A percentile compares a stretch with the other conserved stretches of the same genome.
phyloP scores from a whole-genome alignment of 2,797 vertebrate genomes.

The Ptychobarbus kaznakovi region DNA sequence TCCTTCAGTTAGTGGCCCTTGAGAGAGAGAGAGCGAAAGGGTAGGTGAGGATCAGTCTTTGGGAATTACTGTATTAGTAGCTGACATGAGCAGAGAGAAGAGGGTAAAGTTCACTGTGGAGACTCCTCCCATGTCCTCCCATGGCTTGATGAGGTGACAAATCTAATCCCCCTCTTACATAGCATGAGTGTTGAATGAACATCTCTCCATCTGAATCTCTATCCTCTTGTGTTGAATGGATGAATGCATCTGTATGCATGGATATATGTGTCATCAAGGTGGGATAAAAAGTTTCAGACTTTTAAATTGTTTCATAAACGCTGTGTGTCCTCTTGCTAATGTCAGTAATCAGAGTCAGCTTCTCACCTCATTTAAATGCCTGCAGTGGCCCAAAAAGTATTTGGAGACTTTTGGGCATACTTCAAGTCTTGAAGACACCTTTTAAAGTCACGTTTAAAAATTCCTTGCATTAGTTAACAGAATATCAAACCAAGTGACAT shows the following conservation, averaged over 20 bases:
- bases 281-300: conserved; percentile 29
- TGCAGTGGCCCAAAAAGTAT: not conserved
- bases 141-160: conserved; percentile 49
- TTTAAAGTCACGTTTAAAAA: not conserved
- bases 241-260: conserved; percentile 27
- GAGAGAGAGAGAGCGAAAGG: conserved; percentile 1
- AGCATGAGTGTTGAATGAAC: conserved; percentile 40
- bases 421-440: not conserved
- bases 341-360: not conserved
- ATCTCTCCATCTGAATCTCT: not conserved
- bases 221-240: conserved; percentile 27
- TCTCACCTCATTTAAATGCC: not conserved
- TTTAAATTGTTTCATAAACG: conserved; percentile 23
- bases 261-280: conserved; percentile 23
- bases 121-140: conserved; percentile 28
- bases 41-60: conserved; percentile 16
- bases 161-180: conserved; percentile 38
- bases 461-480: not conserved
- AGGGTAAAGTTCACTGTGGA: conserved; percentile 54
- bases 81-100: conserved; percentile 17
- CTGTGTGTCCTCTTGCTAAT: not conserved
- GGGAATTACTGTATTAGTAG: conserved; percentile 9
- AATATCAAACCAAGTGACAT: not conserved
- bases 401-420: not conserved
- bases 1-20: not conserved